phyloP scores from a whole-genome alignment of 1,140 invertebrate species.

The Drosophila paulistorum region DNA sequence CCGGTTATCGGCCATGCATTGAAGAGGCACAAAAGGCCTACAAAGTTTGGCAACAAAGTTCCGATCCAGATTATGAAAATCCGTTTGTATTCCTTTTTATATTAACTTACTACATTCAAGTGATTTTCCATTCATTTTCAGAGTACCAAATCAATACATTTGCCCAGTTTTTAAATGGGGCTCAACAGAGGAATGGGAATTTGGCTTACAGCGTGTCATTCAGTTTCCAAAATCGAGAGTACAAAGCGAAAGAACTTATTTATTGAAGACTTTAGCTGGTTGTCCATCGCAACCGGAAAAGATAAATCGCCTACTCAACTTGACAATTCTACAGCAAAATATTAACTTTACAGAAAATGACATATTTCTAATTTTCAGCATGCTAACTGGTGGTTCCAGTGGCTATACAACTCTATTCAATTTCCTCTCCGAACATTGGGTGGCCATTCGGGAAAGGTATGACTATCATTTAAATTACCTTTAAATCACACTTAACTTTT shows the following conservation, averaged over 20 bases:
- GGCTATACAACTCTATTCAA: slow-evolving; percentile 88
- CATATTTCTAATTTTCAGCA: slow-evolving; percentile 88
- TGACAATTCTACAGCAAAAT: slow-evolving; percentile 87
- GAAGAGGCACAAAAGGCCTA: slow-evolving; percentile 87
- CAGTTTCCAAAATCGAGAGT: slow-evolving; percentile 88
- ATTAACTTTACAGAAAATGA: slow-evolving; percentile 89
- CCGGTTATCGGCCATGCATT: slow-evolving; percentile 89
- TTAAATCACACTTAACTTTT: not conserved
- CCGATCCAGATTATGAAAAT: slow-evolving; percentile 88
- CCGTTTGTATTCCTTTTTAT: slow-evolving; percentile 85
- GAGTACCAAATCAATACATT: slow-evolving; percentile 88
- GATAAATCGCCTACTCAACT: slow-evolving; percentile 87
- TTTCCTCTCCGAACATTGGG: slow-evolving; percentile 88
- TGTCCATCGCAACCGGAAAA: slow-evolving; percentile 88
- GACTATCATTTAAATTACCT: not conserved
- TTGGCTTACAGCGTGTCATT: slow-evolving; percentile 88
- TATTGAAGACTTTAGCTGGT: slow-evolving; percentile 89
- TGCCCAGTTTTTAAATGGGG: slow-evolving; percentile 92
- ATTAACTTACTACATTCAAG: not conserved
- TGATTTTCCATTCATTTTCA: slow-evolving; percentile 72
- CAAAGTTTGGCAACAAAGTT: slow-evolving; percentile 87
- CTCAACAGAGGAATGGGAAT: slow-evolving; percentile 89
- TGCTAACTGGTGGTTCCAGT: slow-evolving; percentile 86
- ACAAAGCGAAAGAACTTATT: slow-evolving; percentile 88
- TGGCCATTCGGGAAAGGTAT: slow-evolving; percentile 86